Percentiles rank a stretch among this genome's conserved stretches.
Conservation (phyloP, 1,140 invertebrate species). For the Leptopilina clavipes region DNA sequence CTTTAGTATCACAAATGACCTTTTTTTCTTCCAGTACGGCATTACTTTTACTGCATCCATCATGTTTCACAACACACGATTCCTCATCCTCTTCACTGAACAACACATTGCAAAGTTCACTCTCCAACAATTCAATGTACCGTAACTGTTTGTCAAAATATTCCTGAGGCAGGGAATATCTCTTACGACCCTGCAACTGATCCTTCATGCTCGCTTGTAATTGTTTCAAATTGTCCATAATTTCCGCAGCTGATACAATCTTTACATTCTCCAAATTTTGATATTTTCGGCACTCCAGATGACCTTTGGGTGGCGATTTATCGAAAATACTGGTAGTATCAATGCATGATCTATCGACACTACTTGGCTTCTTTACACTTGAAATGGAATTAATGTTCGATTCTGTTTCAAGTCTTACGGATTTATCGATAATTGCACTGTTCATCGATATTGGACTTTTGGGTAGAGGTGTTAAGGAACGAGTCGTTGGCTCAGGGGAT, state of each 20-base stretch:
- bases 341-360: constrained; percentile 69
- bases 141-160: constrained; percentile 81
- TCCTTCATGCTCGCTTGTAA: constrained; percentile 65
- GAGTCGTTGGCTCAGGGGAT: constrained; percentile 43
- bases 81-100: constrained; percentile 59
- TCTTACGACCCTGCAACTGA: constrained; percentile 58
- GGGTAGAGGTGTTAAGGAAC: constrained; percentile 51
- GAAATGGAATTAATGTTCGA: constrained; percentile 46
- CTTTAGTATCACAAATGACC: too few relatives aligned
- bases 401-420: constrained; percentile 45
- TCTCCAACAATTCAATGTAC: constrained; percentile 78
- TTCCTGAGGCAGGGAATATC: constrained; percentile 80
- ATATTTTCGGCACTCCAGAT: constrained; percentile 47
- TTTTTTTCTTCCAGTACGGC: too few relatives aligned
- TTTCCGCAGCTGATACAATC: constrained; percentile 55
- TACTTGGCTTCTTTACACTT: constrained; percentile 59
- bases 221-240: constrained; percentile 63
- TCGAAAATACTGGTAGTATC: constrained; percentile 71
- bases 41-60: not conserved
- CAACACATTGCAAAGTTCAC: constrained; percentile 65
- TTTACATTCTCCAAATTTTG: constrained; percentile 48
- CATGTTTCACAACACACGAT: constrained; percentile 41
- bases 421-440: constrained; percentile 68
- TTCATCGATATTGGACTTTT: constrained; percentile 64
- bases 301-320: constrained; percentile 51